Base-by-base conservation (phyloP, 2,797 vertebrate species). In the Staurois parvus region DNA sequence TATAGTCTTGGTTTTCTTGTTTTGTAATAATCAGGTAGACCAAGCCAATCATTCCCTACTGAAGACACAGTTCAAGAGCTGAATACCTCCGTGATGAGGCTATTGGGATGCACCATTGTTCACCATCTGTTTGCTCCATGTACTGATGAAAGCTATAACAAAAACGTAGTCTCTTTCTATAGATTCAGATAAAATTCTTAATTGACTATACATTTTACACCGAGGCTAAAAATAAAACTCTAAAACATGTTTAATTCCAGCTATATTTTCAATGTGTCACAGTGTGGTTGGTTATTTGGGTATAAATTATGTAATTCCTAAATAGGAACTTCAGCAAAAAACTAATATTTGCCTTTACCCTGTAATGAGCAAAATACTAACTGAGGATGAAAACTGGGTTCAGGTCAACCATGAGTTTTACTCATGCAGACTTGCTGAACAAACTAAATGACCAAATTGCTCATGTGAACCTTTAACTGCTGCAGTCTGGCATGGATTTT, bases 21-120 rank as follows among this genome's bases (percentile, higher is more conserved):
- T 24, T 77, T 85, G 32, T 69, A 4, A 69, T 76, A 26, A 3
- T 76, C 79, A 82, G 86, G 64, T 19, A 88, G 62, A 75, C 3
- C 24, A 30, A 28, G 29, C 0, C 13, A 59, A 37, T 67, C 9
- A 10, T 79, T 56, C 45, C 32, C 24, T 29, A 77, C 79, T 82
- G 10, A 1, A n/a, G 15, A 2, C 40, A 74, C 62, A 6, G 37
- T 59, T 78, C 29, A 73, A 66, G 30, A 81, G 13, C 42, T 26
- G 12, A 69, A 78, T 73, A 56, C 29, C 40, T 72, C 69, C 32
- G 37, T 78, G 75, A 83, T 78, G 56, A 83, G 68, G 52, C 66
- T 66, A 66, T n/a, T 69, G 67, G 48, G 73, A 86, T 72, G 74
- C 52, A 72, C 34, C 52, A 59, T 76, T 70, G 45, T 45, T 78